A percentile compares a stretch with the other conserved stretches of the same genome.
phyloP scores from a whole-genome alignment of 2,113 vertebrate species.

The Dromaius novaehollandiae region DNA sequence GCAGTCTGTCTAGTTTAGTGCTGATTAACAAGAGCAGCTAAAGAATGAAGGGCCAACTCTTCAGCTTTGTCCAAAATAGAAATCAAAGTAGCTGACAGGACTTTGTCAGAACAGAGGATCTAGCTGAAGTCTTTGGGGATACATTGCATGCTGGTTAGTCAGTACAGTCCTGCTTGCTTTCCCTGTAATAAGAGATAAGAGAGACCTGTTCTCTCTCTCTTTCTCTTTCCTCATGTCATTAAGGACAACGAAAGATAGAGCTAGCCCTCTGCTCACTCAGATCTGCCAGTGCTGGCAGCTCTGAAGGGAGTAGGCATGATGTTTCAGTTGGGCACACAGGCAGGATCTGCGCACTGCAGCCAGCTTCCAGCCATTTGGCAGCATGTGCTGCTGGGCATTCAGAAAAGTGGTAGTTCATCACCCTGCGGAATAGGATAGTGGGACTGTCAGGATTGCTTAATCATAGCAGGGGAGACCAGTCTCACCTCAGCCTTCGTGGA shows the following conservation, averaged over 20 bases:
- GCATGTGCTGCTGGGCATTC: neutral
- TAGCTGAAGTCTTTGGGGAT: neutral
- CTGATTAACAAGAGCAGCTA: neutral
- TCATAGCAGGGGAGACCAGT: neutral
- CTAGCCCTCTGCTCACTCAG: fast-evolving
- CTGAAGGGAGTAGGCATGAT: fast-evolving
- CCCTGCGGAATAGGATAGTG: fast-evolving
- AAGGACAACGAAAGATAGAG: neutral
- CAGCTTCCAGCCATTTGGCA: neutral
- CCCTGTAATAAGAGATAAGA: neutral
- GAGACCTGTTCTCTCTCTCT: neutral
- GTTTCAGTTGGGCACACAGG: fast-evolving
- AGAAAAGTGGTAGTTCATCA: neutral
- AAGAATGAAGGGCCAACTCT: neutral
- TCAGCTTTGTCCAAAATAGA: neutral
- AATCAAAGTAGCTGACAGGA: neutral
- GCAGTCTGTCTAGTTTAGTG: neutral
- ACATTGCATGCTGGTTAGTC: neutral
- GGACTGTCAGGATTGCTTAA: neutral
- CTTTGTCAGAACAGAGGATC: neutral
- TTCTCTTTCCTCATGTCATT: neutral
- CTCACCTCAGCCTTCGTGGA: neutral
- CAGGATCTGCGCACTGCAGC: fast-evolving
- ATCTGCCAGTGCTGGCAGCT: neutral
- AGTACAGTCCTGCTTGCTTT: neutral